Evolutionary conservation across 2,888 invertebrate species (phyloP).

Genomic region (Aelia acuminata): DNA sequence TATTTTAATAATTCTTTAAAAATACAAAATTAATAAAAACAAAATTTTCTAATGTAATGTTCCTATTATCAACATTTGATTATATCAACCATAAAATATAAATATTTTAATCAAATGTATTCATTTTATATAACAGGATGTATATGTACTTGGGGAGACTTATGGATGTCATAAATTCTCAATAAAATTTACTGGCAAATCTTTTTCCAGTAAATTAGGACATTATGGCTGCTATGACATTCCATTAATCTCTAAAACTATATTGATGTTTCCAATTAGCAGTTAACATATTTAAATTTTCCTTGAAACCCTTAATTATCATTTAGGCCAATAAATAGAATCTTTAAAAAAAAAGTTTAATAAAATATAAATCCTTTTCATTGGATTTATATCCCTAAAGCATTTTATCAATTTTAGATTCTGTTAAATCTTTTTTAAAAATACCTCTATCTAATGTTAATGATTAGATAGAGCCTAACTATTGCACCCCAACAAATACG

Average conservation of each 20-base stretch:
- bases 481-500: no score
- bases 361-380: no score
- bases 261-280: no score
- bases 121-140: neutral
- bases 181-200: neutral
- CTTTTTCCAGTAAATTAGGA: neutral
- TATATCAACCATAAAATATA: neutral
- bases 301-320: no score
- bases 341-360: no score
- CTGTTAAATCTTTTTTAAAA: no score
- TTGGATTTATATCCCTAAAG: no score
- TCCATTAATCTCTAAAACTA: neutral
- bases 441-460: no score
- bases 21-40: conserved; percentile 4
- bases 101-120: neutral
- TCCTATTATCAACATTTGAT: neutral
- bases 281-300: no score
- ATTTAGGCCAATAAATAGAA: no score
- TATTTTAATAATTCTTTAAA: neutral
- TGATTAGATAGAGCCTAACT: no score
- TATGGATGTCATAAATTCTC: neutral
- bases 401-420: no score
- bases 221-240: neutral
- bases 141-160: neutral
- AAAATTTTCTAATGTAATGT: neutral